A percentile compares a stretch with the other conserved stretches of the same genome.
Evolutionary conservation across 2,797 vertebrate genomes (phyloP).

Genomic region (Enteromius trimaculatus): DNA sequence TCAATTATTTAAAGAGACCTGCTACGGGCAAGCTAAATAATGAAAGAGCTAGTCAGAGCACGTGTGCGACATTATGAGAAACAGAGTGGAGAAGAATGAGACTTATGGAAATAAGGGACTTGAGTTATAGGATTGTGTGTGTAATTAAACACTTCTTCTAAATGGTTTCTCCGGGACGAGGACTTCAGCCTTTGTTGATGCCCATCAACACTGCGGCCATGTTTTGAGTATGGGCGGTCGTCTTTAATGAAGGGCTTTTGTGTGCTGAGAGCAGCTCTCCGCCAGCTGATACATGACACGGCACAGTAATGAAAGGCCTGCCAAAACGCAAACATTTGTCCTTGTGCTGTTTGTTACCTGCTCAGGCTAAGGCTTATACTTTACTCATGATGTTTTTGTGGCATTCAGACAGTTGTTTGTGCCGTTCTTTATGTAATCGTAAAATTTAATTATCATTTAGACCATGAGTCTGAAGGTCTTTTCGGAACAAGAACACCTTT

Average conservation of each 20-base stretch:
- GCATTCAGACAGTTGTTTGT: background rate
- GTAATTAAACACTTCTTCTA: background rate
- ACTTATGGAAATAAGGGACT: slow-evolving; percentile 4
- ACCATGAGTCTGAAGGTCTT: background rate
- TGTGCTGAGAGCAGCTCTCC: background rate
- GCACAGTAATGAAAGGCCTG: slow-evolving; percentile 19
- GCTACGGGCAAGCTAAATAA: slow-evolving; percentile 50
- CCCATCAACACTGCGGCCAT: background rate
- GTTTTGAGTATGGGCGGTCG: background rate
- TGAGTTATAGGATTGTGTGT: background rate
- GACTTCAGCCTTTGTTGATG: slow-evolving; percentile 17
- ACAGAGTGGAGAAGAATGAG: background rate
- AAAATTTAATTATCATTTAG: slow-evolving; percentile 1
- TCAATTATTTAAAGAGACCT: slow-evolving; percentile 59
- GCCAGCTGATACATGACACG: slow-evolving; percentile 15
- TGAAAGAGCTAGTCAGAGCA: slow-evolving; percentile 37
- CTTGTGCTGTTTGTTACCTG: background rate
- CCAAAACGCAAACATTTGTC: background rate
- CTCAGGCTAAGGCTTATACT: background rate
- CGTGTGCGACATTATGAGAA: background rate
- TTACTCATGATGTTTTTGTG: background rate
- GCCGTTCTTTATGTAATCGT: background rate
- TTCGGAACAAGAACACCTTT: background rate
- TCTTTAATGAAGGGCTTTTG: slow-evolving; percentile 26
- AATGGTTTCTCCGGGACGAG: background rate